Base-by-base conservation (phyloP, 2,113 vertebrate species). In the Psephotus haematonotus region DNA sequence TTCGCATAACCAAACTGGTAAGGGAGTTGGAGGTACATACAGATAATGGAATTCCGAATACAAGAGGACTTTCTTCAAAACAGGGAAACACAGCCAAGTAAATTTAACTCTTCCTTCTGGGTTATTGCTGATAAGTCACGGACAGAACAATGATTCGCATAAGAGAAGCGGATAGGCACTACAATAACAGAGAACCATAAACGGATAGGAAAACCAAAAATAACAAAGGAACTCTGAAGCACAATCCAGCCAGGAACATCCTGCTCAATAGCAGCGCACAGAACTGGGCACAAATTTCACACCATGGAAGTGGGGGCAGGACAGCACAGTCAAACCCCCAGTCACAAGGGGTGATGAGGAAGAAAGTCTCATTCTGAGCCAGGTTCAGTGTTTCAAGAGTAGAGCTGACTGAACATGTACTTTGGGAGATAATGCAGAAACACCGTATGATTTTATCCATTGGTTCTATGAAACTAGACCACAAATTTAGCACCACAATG, bases 221-320 rank as follows among this genome's bases (percentile, higher is more conserved):
- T 24, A 55, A 1, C 25, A 62, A 31, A 60, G 49, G 44, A 60
- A 39, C 33, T 62, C 23, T n/a, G 50, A 43, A 43, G n/a, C 14
- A 6, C 6, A 72, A 25, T 11, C 43, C 39, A 25, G 35, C 25
- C 2, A 2, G 50, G n/a, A 49, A 17, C 0, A 0, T 46, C 46
- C 41, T 71, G 57, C 57, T 57, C 79, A 22, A 59, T 13, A 9
- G 19, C 1, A 50, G 77, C 9, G 22, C 53, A 17, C 1, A 3
- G 79, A 14, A 1, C 41, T 43, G 52, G 52, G 70, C 28, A 76
- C 2, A 2, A 23, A 44, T 44, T 52, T 82, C 69, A 44, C 27
- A 33, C 44, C 43, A 18, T 14, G 39, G 28, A 11, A 43, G 31
- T 13, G 9, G 19, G 24, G 29, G 23, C 37, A 47, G 69, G 37